Conservation (phyloP, 2,888 invertebrate genomes). For the Yponomeuta cagnagella region DNA sequence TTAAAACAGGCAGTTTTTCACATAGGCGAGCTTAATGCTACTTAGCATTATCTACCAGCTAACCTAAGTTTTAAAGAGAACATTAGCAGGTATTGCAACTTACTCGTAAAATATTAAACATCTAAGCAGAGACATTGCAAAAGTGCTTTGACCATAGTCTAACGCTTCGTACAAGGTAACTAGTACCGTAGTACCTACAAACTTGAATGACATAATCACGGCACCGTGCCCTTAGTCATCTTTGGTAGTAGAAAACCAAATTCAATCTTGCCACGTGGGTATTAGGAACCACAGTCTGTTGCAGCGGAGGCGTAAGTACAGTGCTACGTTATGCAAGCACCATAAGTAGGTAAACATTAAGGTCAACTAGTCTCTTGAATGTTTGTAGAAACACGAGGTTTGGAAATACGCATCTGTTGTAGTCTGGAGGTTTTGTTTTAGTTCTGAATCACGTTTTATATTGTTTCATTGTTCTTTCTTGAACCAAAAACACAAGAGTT, state of each 20-base stretch:
- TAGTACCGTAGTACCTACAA: neutral
- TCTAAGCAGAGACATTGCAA: neutral
- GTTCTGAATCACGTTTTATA: neutral
- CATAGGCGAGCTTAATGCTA: too few relatives aligned
- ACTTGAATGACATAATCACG: constrained; percentile 10
- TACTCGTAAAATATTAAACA: too few relatives aligned
- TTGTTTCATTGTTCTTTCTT: neutral
- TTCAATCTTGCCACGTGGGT: neutral
- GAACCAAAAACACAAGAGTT: neutral
- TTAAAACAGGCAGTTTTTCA: too few relatives aligned
- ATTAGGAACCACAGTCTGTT: neutral
- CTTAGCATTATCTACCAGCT: too few relatives aligned
- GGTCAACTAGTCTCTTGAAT: neutral
- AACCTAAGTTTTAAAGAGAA: too few relatives aligned
- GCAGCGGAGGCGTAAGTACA: neutral
- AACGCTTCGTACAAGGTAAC: neutral
- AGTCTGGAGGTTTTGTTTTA: neutral
- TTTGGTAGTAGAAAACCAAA: neutral
- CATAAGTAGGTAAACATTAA: constrained; percentile 13
- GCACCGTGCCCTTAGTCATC: neutral
- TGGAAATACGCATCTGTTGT: neutral
- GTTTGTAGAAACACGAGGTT: constrained; percentile 7
- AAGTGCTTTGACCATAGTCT: neutral
- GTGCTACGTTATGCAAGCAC: constrained; percentile 9
- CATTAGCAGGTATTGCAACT: too few relatives aligned